Conservation (phyloP, 2,797 vertebrate species). For the Anguilla megastoma region DNA sequence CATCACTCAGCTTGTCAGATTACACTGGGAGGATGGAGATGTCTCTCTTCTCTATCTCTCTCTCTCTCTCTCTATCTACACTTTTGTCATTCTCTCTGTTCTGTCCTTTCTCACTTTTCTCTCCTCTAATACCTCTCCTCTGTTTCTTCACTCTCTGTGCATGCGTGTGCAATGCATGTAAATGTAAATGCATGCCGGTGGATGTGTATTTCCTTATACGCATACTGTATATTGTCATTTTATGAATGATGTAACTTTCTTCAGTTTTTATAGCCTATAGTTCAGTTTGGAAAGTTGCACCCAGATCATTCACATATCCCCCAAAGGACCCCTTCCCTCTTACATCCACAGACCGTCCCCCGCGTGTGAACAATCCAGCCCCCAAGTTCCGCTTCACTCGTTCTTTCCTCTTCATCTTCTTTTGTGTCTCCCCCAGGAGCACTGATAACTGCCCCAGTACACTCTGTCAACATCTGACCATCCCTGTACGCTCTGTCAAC, state of each 20-base stretch:
- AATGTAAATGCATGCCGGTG: background rate
- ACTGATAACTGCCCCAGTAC: background rate
- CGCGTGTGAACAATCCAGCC: background rate
- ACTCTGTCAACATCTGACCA: background rate
- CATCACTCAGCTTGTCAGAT: conserved; percentile 18
- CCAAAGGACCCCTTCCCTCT: background rate
- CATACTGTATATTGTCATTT: background rate
- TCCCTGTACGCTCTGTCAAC: background rate
- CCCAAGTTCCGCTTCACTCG: background rate
- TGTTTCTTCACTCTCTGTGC: background rate
- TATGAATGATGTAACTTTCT: too few species aligned
- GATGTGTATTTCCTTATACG: background rate
- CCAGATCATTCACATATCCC: background rate
- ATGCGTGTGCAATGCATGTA: background rate
- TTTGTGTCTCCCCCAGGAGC: background rate
- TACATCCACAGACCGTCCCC: too few species aligned
- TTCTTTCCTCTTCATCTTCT: background rate
- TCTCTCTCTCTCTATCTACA: background rate
- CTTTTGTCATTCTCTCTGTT: background rate
- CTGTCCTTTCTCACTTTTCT: background rate
- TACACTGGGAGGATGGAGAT: conserved; percentile 21
- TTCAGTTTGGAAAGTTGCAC: background rate
- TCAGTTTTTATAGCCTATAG: background rate
- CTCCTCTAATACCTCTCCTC: background rate
- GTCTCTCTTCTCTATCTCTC: background rate